phyloP scores from a whole-genome alignment of 2,888 invertebrate genomes.

The Volucella inflata region DNA sequence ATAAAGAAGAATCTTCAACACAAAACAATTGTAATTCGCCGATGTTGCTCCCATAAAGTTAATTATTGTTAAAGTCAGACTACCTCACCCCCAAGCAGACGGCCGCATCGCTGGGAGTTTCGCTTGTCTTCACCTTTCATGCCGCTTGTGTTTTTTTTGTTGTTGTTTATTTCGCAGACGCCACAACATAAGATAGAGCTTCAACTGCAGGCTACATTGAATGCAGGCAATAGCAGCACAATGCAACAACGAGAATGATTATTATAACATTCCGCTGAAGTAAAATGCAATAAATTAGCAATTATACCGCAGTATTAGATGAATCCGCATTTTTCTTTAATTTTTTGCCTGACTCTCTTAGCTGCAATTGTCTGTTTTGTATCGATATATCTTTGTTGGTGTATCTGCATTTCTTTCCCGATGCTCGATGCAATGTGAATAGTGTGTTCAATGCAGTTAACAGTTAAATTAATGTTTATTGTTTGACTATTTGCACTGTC shows the following conservation, averaged over 20 bases:
- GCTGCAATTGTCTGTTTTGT: constrained; percentile 22
- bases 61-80: constrained; percentile 75
- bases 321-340: constrained; percentile 48
- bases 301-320: constrained; percentile 71
- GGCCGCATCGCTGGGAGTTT: constrained; percentile 37
- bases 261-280: constrained; percentile 73
- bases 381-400: constrained; percentile 7
- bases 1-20: constrained; percentile 1
- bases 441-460: constrained; percentile 71
- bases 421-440: constrained; percentile 37
- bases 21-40: constrained; percentile 69
- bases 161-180: constrained; percentile 32
- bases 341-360: constrained; percentile 21
- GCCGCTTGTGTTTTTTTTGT: constrained; percentile 41
- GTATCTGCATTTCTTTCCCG: constrained; percentile 47
- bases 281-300: constrained; percentile 76
- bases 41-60: constrained; percentile 74
- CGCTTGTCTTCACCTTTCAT: constrained; percentile 68
- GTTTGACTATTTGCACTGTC: constrained; percentile 67
- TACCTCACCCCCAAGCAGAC: constrained; percentile 66
- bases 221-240: constrained; percentile 39
- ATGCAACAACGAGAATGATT: constrained; percentile 62
- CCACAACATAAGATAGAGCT: constrained; percentile 22
- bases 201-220: no score
- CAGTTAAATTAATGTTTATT: constrained; percentile 74